Evolutionary conservation across 2,888 invertebrate genomes (phyloP).

Genomic region (Thysanoteuthis rhombus): DNA sequence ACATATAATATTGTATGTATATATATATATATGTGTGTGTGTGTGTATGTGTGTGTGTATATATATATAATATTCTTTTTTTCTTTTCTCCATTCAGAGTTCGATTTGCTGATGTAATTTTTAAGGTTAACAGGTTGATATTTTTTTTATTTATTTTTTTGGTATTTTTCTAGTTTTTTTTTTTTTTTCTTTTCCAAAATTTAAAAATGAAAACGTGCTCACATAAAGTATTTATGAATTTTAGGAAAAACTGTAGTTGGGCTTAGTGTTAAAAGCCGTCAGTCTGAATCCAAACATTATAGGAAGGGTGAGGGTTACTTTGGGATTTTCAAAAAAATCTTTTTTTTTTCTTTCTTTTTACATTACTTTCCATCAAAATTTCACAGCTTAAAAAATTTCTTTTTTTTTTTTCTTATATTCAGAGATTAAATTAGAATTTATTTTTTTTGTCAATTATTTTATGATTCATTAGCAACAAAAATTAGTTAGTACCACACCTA

Average conservation of each 20-base stretch:
- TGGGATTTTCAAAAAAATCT: background rate
- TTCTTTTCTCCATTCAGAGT: background rate
- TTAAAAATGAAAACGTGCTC: background rate
- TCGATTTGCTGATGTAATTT: background rate
- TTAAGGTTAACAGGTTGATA: background rate
- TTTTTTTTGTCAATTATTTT: background rate
- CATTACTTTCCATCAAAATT: background rate
- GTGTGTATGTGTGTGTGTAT: background rate
- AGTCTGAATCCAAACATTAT: background rate
- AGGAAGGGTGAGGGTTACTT: background rate
- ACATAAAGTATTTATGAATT: background rate
- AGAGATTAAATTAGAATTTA: background rate
- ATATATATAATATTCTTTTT: no score
- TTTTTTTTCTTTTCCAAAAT: background rate
- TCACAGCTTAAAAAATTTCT: background rate
- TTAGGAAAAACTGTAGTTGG: background rate
- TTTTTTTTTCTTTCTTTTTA: background rate
- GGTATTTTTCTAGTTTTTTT: background rate
- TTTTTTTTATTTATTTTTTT: background rate
- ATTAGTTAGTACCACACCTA: background rate
- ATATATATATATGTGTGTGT: background rate
- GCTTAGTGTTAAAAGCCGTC: background rate
- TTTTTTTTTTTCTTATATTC: background rate
- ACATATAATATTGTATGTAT: no score
- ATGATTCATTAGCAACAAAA: constrained; percentile 12